Conservation (phyloP, 64 coral and sea anemone genomes). For the Cladopsammia gracilis region DNA sequence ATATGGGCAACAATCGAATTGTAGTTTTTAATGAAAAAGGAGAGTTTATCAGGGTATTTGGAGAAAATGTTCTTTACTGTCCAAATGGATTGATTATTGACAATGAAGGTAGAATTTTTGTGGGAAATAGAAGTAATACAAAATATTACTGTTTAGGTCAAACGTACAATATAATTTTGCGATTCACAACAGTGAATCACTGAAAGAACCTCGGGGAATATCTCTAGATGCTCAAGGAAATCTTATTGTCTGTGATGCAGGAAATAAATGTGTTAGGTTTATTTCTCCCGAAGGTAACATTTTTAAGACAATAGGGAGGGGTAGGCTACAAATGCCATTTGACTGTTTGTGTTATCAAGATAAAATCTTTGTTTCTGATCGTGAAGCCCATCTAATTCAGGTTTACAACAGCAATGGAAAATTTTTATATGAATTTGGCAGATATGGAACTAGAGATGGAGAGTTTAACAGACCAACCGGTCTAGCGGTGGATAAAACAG, state of each 20-base stretch:
- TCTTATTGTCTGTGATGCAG: conserved; percentile 19
- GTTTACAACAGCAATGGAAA: not conserved
- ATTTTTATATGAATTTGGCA: conserved; percentile 33
- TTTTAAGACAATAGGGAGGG: conserved; percentile 1
- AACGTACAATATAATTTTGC: conserved; percentile 1
- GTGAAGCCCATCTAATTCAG: not conserved
- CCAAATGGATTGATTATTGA: not conserved
- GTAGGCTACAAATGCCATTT: not conserved
- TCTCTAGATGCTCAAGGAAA: conserved; percentile 17
- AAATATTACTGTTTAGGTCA: not conserved
- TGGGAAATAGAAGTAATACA: conserved; percentile 7
- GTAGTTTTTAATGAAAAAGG: not conserved
- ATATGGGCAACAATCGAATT: conserved; percentile 2
- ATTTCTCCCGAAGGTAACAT: not conserved
- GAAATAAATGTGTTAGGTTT: not conserved
- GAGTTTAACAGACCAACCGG: conserved; percentile 12
- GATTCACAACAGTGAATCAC: not conserved
- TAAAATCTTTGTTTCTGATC: conserved; percentile 19
- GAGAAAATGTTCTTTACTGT: not conserved
- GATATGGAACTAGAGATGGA: not conserved
- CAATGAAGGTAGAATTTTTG: conserved; percentile 3
- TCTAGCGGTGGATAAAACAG: conserved; percentile 45
- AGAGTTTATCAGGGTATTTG: not conserved
- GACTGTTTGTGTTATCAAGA: conserved; percentile 6
- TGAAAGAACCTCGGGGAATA: conserved; percentile 19